These are phyloP conservation scores for Apistogramma diplotaenia DNA, from an alignment of 2,113 vertebrate genomes.

Conservation along the genomic window DNA sequence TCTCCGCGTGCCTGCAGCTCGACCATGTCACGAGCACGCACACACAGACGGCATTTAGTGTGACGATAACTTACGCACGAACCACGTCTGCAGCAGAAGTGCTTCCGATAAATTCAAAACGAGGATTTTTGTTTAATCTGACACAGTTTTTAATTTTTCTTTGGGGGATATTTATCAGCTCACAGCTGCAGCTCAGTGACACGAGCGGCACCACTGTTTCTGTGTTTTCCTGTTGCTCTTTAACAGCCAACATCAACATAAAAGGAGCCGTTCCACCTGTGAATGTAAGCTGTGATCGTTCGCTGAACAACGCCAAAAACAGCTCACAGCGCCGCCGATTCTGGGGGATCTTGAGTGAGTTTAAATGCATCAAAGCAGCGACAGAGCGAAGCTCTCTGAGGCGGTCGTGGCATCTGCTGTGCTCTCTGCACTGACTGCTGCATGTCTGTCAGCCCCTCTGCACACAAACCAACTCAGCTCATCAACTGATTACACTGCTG, in stretches of 20 bases:
- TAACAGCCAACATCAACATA: not conserved
- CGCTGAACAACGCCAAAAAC: not conserved
- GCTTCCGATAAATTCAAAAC: not conserved
- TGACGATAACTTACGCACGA: not conserved
- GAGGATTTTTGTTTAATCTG: not conserved
- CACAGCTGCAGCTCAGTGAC: too few relatives aligned
- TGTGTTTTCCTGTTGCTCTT: too few relatives aligned
- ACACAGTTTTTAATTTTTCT: too few relatives aligned
- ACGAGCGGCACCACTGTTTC: too few relatives aligned
- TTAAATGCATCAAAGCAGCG: not conserved
- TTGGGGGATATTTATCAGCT: too few relatives aligned
- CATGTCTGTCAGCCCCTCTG: not conserved
- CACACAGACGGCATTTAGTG: not conserved
- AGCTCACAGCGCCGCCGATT: not conserved
- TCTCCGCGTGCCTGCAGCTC: too few relatives aligned
- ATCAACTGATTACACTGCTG: not conserved
- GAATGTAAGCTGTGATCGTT: not conserved
- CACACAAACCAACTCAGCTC: not conserved
- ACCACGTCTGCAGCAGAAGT: not conserved
- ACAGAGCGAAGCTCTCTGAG: not conserved
- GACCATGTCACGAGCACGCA: too few relatives aligned
- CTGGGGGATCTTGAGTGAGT: not conserved
- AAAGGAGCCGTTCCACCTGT: not conserved
- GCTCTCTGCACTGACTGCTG: not conserved
- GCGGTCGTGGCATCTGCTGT: accelerated